Evolutionary conservation across 2,113 vertebrate genomes (phyloP), one percentile per base, ranked within the genome.

Genomic region (Etheostoma cragini): DNA sequence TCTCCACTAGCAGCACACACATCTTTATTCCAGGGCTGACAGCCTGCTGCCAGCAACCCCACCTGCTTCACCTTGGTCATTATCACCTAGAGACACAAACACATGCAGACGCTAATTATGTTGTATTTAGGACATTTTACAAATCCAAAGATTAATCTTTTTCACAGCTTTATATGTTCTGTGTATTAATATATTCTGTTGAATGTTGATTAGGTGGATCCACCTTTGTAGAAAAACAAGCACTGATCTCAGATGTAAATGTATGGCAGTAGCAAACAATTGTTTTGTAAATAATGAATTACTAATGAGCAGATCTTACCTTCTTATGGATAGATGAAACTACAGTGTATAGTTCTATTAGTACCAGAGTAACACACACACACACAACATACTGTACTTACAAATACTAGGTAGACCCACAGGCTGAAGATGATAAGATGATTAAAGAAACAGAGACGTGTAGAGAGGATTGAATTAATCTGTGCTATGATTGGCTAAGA

Each of bases 31-130:
- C 98, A 99, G 0, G 98, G 98, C 89, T 99, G 98, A 79, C 98
- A 99, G 19, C 98, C 98, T 17, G 98, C 98, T 75, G 97, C 96
- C 91, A 99, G 46, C 75, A 99, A 93, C 6, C 97, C 98, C 84
- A 99, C 97, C 94, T 99, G 98, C 88, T 98, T 98, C 74, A 99
- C 97, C 75, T 95, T 97, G n/a, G 96, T 96, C 98, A 99, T 99
- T 57, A 24, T 91, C 70, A 85, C 87, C 92, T 94, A 8, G 19
- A 81, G 19, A 82, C 52, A 76, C 22, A 83, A 16, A 50, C 24
- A 85, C 3, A 66, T 6, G 21, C 30, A 66, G 11, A 53, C 13
- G 12, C 8, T 42, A 13, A 72, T 21, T 10, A 19, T 21, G 22
- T 33, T 17, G n/a, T 14, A 30, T 53, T 26, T 17, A 38, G 8